These are phyloP conservation scores for Penaeus monodon DNA, from an alignment of 2,888 invertebrate species.

Conservation along the genomic window DNA sequence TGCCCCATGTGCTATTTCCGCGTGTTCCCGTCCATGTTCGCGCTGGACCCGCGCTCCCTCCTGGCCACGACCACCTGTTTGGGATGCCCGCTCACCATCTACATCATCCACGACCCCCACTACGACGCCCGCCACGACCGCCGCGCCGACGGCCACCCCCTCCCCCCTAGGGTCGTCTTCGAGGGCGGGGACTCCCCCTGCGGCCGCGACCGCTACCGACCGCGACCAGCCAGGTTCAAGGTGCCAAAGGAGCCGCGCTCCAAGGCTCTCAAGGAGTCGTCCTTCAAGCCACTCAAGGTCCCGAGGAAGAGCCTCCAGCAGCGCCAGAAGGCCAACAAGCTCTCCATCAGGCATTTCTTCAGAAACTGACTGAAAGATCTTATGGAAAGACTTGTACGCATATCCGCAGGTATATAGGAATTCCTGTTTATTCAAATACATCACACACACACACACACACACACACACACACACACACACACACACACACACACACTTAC, in stretches of 20 bases:
- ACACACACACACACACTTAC: background rate
- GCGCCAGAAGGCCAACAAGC: background rate
- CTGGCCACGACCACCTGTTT: constrained; percentile 15
- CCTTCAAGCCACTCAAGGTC: no score
- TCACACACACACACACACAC: background rate
- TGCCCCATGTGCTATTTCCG: constrained; percentile 33
- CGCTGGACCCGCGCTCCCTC: constrained; percentile 7
- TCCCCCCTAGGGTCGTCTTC: constrained; percentile 5
- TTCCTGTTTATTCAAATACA: no score
- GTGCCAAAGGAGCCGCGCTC: no score
- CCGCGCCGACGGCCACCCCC: background rate
- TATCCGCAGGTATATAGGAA: no score
- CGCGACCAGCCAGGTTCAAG: constrained; percentile 24
- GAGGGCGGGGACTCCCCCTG: no score
- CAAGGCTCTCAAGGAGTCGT: no score
- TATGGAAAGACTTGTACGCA: no score
- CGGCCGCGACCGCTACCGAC: background rate
- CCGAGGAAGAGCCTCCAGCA: background rate
- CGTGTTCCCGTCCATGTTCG: constrained; percentile 15
- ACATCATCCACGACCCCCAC: constrained; percentile 15
- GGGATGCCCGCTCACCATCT: constrained; percentile 30
- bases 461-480: background rate
- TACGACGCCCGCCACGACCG: background rate
- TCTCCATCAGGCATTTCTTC: background rate
- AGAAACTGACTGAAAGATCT: no score